Base-by-base conservation (phyloP, 2,797 vertebrate genomes). In the Gephyroberyx darwinii region DNA sequence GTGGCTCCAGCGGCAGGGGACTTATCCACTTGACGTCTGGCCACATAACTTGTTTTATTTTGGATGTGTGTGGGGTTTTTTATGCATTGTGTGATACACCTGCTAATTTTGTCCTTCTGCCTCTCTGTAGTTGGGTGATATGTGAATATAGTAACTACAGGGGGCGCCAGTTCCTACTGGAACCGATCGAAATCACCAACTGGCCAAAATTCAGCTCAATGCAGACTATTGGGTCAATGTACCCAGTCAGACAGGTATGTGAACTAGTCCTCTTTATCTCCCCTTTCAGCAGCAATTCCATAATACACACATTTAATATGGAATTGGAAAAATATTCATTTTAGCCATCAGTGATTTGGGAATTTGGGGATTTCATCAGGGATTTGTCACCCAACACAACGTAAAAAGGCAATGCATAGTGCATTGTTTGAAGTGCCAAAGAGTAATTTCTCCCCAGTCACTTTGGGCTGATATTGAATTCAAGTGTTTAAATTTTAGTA, bases 61-160 rank as follows among this genome's bases (percentile, higher is more conserved):
- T 22, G 22, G 13, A 53, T 35, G 10, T 4, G 3, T 31, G 9
- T 45, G 14, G 20, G n/a, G n/a, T n/a, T 30, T 35, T 55, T 8
- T n/a, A 17, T 47, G 65, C 20, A 12, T 33, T 4, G 10, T 37
- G 31, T 26, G 48, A 47, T 63, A n/a, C 26, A 47, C 30, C 50
- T 19, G n/a, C 5, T 68, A 30, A 53, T 13, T 0, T 0, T 62
- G 1, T 20, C 7, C 22, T 2, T 65, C 0, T 62, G 59, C 2
- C 2, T 83, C 57, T 65, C 59, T 65, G 0, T 87, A 99, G 98
- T 55, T 99, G 98, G 98, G 97, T 99, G 88, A 72, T 98, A 19
- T 98, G 94, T 20, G 97, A 99, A 59, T 93, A 98, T 75, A 93
- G 92, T 0, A 95, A 98, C 91, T 98, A 96, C 92, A 96, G 97